Evolutionary conservation across 2,888 invertebrate genomes (phyloP).

Genomic region (Lasioglossum calceatum): DNA sequence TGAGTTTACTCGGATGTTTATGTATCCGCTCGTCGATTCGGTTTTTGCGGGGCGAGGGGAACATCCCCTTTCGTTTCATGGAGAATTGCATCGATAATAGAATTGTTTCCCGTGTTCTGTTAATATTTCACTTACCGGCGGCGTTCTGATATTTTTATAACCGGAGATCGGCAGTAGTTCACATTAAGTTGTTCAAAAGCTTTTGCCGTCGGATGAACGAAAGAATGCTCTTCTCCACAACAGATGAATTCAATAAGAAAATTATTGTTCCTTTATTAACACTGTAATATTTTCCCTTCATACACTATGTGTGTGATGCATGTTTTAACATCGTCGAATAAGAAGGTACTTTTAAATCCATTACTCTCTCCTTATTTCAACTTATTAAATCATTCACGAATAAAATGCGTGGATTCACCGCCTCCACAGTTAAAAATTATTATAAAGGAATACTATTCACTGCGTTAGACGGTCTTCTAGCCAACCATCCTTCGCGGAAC

Average conservation of each 20-base stretch:
- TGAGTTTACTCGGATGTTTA: conserved; percentile 9
- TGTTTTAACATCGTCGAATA: neutral
- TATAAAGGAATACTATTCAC: neutral
- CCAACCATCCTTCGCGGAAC: neutral
- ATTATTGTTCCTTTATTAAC: neutral
- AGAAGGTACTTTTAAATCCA: too few species aligned
- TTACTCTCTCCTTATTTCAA: too few species aligned
- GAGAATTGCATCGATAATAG: neutral
- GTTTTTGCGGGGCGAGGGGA: neutral
- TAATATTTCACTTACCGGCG: neutral
- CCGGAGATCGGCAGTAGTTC: neutral
- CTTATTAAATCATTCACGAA: too few species aligned
- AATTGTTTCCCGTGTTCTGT: neutral
- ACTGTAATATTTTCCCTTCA: neutral
- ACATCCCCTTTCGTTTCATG: neutral
- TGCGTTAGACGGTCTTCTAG: neutral
- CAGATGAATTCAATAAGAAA: neutral
- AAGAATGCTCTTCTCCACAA: neutral
- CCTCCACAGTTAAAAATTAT: neutral
- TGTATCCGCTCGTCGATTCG: neutral
- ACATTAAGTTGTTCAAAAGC: neutral
- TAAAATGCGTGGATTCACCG: neutral
- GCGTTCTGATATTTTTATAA: neutral
- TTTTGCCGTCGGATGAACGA: neutral
- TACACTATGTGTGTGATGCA: neutral